These are phyloP conservation scores for Colaptes auratus DNA, from an alignment of 2,113 vertebrate species.

Conservation along the genomic window DNA sequence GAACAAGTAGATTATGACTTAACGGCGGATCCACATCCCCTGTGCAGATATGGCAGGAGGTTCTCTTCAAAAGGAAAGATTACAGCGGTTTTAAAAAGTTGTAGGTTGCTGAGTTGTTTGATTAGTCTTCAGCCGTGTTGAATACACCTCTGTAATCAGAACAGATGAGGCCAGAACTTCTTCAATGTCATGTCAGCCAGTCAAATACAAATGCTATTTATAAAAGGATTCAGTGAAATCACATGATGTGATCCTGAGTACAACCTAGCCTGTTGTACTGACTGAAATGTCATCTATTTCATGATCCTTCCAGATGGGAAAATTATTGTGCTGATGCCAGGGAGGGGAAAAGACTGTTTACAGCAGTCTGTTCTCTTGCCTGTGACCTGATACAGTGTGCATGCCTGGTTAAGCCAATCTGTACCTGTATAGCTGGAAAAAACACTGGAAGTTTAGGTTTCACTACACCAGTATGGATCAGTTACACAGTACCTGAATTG, in stretches of 20 bases:
- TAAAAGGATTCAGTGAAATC: slow-evolving; percentile 9
- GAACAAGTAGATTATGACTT: background rate
- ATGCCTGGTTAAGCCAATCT: background rate
- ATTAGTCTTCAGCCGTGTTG: background rate
- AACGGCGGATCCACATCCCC: background rate
- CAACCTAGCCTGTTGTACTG: background rate
- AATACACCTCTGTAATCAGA: background rate
- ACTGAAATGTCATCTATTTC: slow-evolving; percentile 17
- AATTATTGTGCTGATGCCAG: background rate
- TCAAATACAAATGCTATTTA: slow-evolving; percentile 9
- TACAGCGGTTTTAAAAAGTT: background rate
- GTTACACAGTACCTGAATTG: background rate
- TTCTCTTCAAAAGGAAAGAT: background rate
- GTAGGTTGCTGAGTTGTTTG: background rate
- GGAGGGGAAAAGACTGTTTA: background rate
- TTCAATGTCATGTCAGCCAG: background rate
- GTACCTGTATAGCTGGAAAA: background rate
- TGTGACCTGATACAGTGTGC: background rate
- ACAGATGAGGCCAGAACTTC: background rate
- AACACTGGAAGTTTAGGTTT: background rate
- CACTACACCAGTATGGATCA: background rate
- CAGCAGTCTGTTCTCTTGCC: background rate
- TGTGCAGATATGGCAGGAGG: background rate
- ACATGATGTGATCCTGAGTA: background rate
- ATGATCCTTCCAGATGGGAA: background rate